Base-by-base conservation (phyloP, 1,140 invertebrate species). In the Mesaphorura yosii region DNA sequence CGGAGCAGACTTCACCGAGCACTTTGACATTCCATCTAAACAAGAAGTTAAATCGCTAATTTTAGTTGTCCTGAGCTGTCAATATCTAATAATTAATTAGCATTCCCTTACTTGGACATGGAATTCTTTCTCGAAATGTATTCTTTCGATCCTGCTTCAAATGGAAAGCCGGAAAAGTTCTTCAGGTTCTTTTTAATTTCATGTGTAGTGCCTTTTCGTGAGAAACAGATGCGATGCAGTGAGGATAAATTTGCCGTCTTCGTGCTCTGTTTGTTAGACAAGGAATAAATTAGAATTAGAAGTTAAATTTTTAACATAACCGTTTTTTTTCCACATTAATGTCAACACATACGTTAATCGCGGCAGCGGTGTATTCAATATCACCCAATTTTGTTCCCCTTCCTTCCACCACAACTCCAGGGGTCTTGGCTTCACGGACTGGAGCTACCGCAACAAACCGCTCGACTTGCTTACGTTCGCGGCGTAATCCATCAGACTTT, bases 151-250 rank as follows among this genome's bases (percentile, higher is more conserved):
- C 17, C 29, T n/a, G 48, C 40, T 6, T 44, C 52, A 46, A 61
- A 61, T 4, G 53, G 15, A 49, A 60, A 61, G 22, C 59, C 59
- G 44, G 55, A 58, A 31, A 61, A 61, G 29, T 46, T 20, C 27
- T 50, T 39, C 40, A 61, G 19, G 46, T 61, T 55, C 27, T 48
- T 60, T 38, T 59, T 58, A 26, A 61, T 52, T 22, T 59, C 53
- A 12, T 39, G n/a, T 14, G 39, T n/a, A 19, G 37, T 50, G 19
- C 57, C 59, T 29, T 20, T 37, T 28, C 57, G 45, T 4, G 46
- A 49, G 29, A 48, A 61, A 10, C 51, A 51, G 2, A 59, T n/a
- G 6, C 53, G 52, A 42, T 61, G 59, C 17, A 61, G 39, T 26
- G 40, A 41, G 2, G n/a, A 5, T 27, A 61, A 40, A n/a, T 61